Base-by-base conservation (phyloP, 2,888 invertebrate species). In the Drosophila nr. medialis region DNA sequence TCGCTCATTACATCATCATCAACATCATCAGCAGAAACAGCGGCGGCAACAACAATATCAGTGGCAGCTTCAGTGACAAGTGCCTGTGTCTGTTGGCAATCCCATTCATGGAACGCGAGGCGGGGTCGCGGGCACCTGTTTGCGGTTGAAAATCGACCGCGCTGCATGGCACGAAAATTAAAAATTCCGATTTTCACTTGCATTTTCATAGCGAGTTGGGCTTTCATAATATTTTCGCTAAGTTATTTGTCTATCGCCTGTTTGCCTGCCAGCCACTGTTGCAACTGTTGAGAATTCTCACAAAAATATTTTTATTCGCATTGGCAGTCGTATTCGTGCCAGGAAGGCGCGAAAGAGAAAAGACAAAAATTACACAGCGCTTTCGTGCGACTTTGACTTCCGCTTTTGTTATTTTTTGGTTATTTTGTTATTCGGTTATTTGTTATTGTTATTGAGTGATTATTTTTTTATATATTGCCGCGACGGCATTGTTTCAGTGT, bases 171-270 rank as follows among this genome's bases (percentile, higher is more conserved):
- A 83, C 86, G 72, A 86, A 45, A 86, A 86, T 86, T 86, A 86
- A 86, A 90, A 86, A 86, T 86, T 86, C 84, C 90, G 84, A 86
- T 86, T 87, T 87, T 87, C 89, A 89, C 89, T 90, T 90, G 89
- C 84, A 77, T 70, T 75, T 76, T 70, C 49, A 50, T 65, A 60
- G 66, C 45, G 67, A 55, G 64, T 51, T 64, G 72, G 50, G 75
- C 89, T 90, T 86, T 86, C 85, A 86, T 86, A 86, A 86, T 90
- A 89, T 88, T 87, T 83, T 81, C 78, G 78, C 71, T 67, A 77
- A 84, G 63, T 66, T 77, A 71, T 80, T 76, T 84, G 72, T 81
- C 83, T 86, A 86, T 86, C 56, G 77, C 65, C 65, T 77, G 60
- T 48, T 58, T 60, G 30, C 8, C 27, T 15, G 49, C n/a, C 24